Evolutionary conservation across 2,797 vertebrate species (phyloP), one percentile per base, ranked within the genome.

Genomic region (Zalophus californianus): DNA sequence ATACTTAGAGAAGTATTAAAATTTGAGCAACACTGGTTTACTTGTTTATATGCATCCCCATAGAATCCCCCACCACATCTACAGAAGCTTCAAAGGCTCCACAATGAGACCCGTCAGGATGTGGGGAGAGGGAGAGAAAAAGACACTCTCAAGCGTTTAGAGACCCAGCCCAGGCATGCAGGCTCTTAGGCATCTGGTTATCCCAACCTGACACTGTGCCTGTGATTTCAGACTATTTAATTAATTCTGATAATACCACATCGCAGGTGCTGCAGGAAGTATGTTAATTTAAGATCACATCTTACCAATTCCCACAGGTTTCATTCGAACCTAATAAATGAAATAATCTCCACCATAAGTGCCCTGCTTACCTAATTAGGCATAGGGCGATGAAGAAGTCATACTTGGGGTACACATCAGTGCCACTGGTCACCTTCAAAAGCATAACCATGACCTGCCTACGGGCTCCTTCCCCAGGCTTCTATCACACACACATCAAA

Each of bases 1-100:
- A 91, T 88, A 90, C 87, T 97, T 70, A 66, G 96, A 92, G 97
- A 97, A 98, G 62, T 73, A 78, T 98, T 92, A 82, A 94, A 96
- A 98, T 98, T 58, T 91, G 96, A 94, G 90, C 91, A 98, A 98
- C 66, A 97, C 64, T 35, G 77, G 75, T 97, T 97, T 98, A 96
- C 93, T 97, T 94, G 90, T 98, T 98, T 97, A 96, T 98, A 97
- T 97, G 96, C 96, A 97, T 98, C 98, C 97, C 97, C 86, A 92
- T 93, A 98, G 98, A 96, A 97, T 98, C 90, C 48, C 79, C 84
- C 80, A 82, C 94, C 94, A 98, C 50, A 62, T 89, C 95, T 96
- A 96, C 58, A 96, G 97, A 97, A 95, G 91, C 98, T 98, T 98
- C 98, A 98, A 98, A 98, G 97, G 92, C 97, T 97, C 92, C 86